Percentiles rank a stretch among this genome's conserved stretches.
phyloP scores from a whole-genome alignment of 2,113 vertebrate genomes.

The Gorsachius goisagi region DNA sequence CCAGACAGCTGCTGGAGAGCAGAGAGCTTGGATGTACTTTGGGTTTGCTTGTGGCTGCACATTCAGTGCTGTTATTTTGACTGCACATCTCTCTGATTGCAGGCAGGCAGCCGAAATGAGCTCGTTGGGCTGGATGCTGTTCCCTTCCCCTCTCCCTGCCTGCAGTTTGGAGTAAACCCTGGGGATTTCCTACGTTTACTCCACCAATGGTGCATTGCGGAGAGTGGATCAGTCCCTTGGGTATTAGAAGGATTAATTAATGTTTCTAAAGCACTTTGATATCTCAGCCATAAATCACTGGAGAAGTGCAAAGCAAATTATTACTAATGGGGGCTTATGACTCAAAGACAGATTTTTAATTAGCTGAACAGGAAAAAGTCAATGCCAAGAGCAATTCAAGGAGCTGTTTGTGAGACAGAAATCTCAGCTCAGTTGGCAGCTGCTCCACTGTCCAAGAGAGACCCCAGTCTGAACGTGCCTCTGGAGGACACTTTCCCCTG shows the following conservation, averaged over 20 bases:
- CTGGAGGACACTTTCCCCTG: neutral
- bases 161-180: slow-evolving; percentile 13
- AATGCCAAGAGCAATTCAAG: slow-evolving; percentile 57
- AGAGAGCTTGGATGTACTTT: neutral
- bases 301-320: slow-evolving; percentile 68
- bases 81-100: neutral
- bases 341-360: slow-evolving; percentile 67
- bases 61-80: neutral
- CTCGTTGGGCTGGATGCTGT: neutral
- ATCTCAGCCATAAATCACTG: slow-evolving; percentile 58
- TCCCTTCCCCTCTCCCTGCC: neutral
- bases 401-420: slow-evolving; percentile 35
- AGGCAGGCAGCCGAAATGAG: neutral
- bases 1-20: fast-evolving
- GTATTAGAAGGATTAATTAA: slow-evolving; percentile 64
- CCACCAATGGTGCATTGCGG: slow-evolving; percentile 21
- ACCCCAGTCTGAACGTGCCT: neutral
- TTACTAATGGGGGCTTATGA: slow-evolving; percentile 65
- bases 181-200: slow-evolving; percentile 26
- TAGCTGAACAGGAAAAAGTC: slow-evolving; percentile 59
- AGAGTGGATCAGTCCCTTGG: slow-evolving; percentile 38
- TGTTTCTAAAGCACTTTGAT: slow-evolving; percentile 67
- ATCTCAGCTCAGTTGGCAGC: neutral
- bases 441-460: neutral
- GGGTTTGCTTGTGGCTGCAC: neutral